Evolutionary conservation across 2,113 vertebrate genomes (phyloP), one percentile per base, ranked within the genome.

Genomic region (Eidolon helvum): DNA sequence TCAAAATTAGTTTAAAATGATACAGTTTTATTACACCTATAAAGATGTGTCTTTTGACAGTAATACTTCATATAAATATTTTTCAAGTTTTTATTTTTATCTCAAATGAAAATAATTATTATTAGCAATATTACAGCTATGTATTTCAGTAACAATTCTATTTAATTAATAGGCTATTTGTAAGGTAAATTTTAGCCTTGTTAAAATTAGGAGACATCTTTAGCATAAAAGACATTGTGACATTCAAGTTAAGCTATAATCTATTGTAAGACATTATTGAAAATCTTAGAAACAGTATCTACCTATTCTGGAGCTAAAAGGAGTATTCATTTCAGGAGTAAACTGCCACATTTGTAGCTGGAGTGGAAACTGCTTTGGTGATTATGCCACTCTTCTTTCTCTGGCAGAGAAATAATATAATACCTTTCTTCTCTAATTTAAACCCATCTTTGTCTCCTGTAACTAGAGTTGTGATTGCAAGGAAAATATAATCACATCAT

Each of bases 71-170:
- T 50, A 88, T 80, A 86, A 82, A 86, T 22, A 57, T 86, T 94
- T 53, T 3, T 75, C 19, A 69, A 33, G 8, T 78, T 80, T 55
- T 87, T 30, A 79, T 43, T 71, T 90, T 89, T 74, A 61, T 71
- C 21, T n/a, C 22, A 69, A 78, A 66, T 91, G 28, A 96, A 91
- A 93, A 82, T 68, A 66, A 91, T 77, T 92, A 12, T 69, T 78
- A 45, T 91, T 91, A 18, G 0, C 33, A 61, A 15, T 79, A 63
- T 79, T 33, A 78, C 24, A 63, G 33, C 21, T 71, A 43, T 59
- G 10, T 3, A 86, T 84, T 89, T 93, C 45, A 87, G 14, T 33
- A 28, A 84, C 82, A 55, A 2, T 24, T 48, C 2, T 75, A 72
- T 85, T 78, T 89, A 95, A 50, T 72, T 69, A 61, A 65, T 45